Percentiles rank a stretch among this genome's conserved stretches.
These are phyloP conservation scores for Matsumurasca onukii DNA, from an alignment of 1,140 invertebrate genomes.

Conservation along the genomic window DNA sequence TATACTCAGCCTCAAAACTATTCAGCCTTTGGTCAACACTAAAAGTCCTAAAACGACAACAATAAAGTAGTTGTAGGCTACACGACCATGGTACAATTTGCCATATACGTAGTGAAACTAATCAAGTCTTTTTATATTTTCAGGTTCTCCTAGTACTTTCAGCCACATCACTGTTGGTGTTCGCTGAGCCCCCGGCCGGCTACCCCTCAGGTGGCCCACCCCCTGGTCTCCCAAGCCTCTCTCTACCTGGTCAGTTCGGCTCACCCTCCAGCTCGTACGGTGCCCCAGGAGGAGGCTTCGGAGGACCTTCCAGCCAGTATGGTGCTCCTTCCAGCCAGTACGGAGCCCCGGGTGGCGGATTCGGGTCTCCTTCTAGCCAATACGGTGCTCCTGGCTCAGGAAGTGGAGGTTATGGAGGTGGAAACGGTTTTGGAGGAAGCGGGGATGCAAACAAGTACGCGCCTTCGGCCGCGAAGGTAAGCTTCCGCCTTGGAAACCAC, in stretches of 20 bases:
- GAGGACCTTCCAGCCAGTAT: conserved; percentile 29
- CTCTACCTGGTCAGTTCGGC: conserved; percentile 13
- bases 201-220: conserved; percentile 21
- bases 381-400: conserved; percentile 24
- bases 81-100: too few relatives aligned
- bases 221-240: background rate
- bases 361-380: conserved; percentile 14
- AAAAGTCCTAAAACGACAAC: too few relatives aligned
- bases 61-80: too few relatives aligned
- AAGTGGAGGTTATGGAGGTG: background rate
- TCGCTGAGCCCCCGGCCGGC: conserved; percentile 29
- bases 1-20: too few relatives aligned
- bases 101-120: too few relatives aligned
- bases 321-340: conserved; percentile 32
- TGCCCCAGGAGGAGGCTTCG: background rate
- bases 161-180: conserved; percentile 10
- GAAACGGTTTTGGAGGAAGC: conserved; percentile 19
- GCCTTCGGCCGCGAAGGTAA: conserved; percentile 8
- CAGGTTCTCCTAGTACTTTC: conserved; percentile 24
- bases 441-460: conserved; percentile 17
- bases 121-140: conserved; percentile 12
- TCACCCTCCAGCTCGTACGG: conserved; percentile 14
- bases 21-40: too few relatives aligned
- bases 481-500: conserved; percentile 19
- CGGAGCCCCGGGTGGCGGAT: conserved; percentile 23